phyloP scores from a whole-genome alignment of 2,113 vertebrate species.

The Seriola aureovittata region DNA sequence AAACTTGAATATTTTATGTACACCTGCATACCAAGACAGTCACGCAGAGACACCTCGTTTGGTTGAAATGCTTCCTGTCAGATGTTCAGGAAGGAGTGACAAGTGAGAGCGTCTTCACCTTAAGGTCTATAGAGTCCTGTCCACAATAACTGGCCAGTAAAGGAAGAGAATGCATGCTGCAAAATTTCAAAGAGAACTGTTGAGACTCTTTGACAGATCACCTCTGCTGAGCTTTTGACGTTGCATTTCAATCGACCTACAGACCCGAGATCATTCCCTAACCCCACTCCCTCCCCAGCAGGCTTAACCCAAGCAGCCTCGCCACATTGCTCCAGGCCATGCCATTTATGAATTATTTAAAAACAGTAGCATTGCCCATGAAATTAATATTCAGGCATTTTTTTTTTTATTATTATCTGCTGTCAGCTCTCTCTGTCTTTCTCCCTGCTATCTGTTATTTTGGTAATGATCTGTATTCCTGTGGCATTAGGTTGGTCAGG shows the following conservation, averaged over 20 bases:
- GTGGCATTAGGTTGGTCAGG: conserved; percentile 66
- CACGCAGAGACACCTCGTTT: not conserved
- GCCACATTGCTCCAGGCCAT: conserved; percentile 61
- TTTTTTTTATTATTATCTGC: conserved; percentile 42
- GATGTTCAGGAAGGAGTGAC: not conserved
- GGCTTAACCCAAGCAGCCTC: conserved; percentile 44
- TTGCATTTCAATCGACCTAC: conserved; percentile 20
- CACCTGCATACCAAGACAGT: not conserved
- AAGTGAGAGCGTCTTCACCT: not conserved
- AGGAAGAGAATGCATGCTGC: not conserved
- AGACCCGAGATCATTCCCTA: conserved; percentile 29
- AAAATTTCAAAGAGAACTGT: conserved; percentile 8
- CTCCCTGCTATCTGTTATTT: conserved; percentile 57
- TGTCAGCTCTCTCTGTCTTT: conserved; percentile 51
- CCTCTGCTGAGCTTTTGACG: conserved; percentile 18
- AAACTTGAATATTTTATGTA: not conserved
- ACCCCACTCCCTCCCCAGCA: conserved; percentile 20
- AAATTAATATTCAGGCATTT: conserved; percentile 76
- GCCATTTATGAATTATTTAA: conserved; percentile 81
- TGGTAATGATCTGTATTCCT: conserved; percentile 82
- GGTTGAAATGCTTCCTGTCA: not conserved
- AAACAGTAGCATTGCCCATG: conserved; percentile 54
- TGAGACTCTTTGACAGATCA: not conserved
- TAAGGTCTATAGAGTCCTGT: not conserved
- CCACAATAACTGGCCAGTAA: not conserved